Conservation (phyloP, 2,797 vertebrate genomes). For the Aphelocoma californica region DNA sequence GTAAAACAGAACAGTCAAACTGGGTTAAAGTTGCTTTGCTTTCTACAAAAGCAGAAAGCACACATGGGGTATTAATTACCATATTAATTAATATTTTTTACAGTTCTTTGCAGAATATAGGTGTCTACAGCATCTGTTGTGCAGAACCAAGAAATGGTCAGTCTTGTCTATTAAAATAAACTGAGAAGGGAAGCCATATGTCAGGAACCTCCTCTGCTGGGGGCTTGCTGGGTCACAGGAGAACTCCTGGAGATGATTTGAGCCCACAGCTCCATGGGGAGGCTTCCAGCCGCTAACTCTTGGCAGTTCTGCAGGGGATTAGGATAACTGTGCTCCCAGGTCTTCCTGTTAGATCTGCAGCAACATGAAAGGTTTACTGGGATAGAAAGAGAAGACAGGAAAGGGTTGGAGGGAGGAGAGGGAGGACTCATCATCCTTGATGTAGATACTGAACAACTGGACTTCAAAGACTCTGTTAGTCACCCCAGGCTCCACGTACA, state of each 20-base stretch:
- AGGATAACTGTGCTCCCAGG: not conserved
- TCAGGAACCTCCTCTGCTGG: not conserved
- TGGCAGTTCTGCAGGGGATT: not conserved
- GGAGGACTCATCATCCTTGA: not conserved
- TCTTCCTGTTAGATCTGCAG: not conserved
- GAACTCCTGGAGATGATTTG: not conserved
- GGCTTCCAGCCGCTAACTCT: not conserved
- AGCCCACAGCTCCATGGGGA: not conserved
- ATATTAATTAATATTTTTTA: not conserved
- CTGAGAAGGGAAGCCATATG: not conserved
- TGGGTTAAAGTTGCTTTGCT: conserved; percentile 2
- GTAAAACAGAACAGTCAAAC: not conserved
- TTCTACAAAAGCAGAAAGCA: conserved; percentile 1
- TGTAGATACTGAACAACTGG: conserved; percentile 23
- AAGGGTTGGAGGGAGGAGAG: not conserved
- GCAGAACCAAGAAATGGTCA: not conserved
- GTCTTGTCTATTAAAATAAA: not conserved
- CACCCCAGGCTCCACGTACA: not conserved
- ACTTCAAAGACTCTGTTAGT: conserved; percentile 8
- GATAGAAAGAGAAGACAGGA: not conserved
- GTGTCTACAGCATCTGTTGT: not conserved
- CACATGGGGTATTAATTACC: not conserved
- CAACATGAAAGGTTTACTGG: not conserved
- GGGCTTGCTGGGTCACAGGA: not conserved
- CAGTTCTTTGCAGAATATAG: not conserved